Evolutionary conservation across 2,797 vertebrate species (phyloP), one percentile per base, ranked within the genome.

Genomic region (Aplochiton taeniatus): DNA sequence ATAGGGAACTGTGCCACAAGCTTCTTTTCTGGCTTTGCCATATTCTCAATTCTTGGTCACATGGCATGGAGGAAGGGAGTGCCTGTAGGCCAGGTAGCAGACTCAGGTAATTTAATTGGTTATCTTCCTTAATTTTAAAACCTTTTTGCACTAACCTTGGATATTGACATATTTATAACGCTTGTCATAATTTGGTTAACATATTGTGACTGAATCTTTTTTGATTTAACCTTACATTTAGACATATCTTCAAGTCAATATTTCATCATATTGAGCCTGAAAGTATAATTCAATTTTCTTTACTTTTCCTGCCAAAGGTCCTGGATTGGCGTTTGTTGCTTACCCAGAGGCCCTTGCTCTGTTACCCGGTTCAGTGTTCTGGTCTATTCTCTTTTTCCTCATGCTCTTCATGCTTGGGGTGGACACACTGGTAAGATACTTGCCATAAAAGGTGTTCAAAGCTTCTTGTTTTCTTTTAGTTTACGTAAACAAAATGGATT

Each of bases 281-380:
- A 31, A 31, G 6, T 31, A 31, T 31, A 31, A 31, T 31, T 31
- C 3, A 6, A 3, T 31, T 31, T 31, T 78, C 1, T 56, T 73
- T 61, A 14, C 4, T 51, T 31, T 73, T 7, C 70, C 57, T 9
- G 0, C 46, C 64, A 44, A 69, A 94, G 93, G 94, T 87, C 94
- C 93, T 18, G 94, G 94, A 0, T 77, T 95, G 80, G 94, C 94
- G 4, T 95, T 95, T 49, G 93, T 94, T 46, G 94, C 92, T 47
- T 95, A 95, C 84, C 94, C 94, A 90, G 94, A 95, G 72, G 93
- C 93, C 72, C 92, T 95, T 55, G 93, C 93, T 69, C 87, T 94
- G 63, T 88, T 95, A 57, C 94, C 94, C 43, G 93, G 93, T 58
- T 94, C 94, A 0, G 86, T 87, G 13, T 93, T 95, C 80, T 95